phyloP scores from a whole-genome alignment of 2,888 invertebrate species.

The Loripinus fragilis region DNA sequence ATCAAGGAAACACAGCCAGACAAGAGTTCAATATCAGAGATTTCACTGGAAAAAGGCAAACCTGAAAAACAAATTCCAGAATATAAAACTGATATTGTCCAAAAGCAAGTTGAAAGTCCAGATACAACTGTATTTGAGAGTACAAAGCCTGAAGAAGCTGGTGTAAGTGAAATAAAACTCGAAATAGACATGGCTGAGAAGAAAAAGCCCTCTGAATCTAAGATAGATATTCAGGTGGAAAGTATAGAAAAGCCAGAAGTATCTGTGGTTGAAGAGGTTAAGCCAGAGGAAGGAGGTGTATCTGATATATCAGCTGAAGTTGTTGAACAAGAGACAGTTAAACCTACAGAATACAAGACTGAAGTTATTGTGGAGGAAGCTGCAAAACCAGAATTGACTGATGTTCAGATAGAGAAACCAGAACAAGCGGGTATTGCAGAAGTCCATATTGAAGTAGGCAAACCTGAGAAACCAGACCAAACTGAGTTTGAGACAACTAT shows the following conservation, averaged over 20 bases:
- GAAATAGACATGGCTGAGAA: constrained; percentile 26
- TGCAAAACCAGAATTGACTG: constrained; percentile 40
- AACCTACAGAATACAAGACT: constrained; percentile 43
- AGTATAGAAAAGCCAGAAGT: constrained; percentile 42
- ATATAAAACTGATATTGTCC: constrained; percentile 42
- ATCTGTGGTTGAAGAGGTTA: constrained; percentile 37
- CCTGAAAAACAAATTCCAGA: constrained; percentile 39
- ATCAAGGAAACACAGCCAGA: constrained; percentile 32
- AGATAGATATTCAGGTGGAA: constrained; percentile 28
- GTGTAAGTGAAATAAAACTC: constrained; percentile 28
- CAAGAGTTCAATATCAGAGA: constrained; percentile 25
- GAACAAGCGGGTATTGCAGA: constrained; percentile 51
- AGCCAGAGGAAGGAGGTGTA: constrained; percentile 29
- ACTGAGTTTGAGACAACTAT: not conserved
- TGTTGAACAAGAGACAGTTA: constrained; percentile 36
- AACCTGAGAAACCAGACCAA: constrained; percentile 35
- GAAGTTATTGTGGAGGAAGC: constrained; percentile 41
- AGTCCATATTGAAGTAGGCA: constrained; percentile 29
- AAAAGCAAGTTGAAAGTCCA: constrained; percentile 40
- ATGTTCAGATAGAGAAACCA: constrained; percentile 44
- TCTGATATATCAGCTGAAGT: constrained; percentile 37
- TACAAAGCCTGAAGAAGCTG: constrained; percentile 30
- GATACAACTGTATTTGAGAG: constrained; percentile 38
- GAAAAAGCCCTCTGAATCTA: constrained; percentile 36
- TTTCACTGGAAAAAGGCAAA: constrained; percentile 24